These are phyloP conservation scores for Phocides pigmalion DNA, from an alignment of 1,140 invertebrate species.

Conservation along the genomic window DNA sequence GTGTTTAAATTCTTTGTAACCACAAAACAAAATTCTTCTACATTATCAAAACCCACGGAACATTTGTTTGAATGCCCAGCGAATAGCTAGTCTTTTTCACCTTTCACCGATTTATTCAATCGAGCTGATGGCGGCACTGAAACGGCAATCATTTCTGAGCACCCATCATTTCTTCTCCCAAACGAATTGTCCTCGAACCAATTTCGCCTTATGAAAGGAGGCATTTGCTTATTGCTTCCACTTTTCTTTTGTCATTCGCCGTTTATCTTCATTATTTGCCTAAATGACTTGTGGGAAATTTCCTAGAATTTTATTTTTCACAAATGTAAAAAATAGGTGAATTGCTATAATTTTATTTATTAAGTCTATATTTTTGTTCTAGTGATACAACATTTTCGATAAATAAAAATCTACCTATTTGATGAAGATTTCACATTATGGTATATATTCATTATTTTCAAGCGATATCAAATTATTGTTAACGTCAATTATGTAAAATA, in stretches of 20 bases:
- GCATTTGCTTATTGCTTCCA: constrained; percentile 72
- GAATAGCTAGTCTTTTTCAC: constrained; percentile 32
- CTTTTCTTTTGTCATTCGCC: constrained; percentile 66
- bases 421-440: no score
- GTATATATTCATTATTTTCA: no score
- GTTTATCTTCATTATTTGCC: constrained; percentile 61
- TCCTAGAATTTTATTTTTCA: no score
- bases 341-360: no score
- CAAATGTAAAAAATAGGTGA: no score
- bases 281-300: constrained; percentile 40
- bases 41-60: neutral
- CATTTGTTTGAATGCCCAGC: constrained; percentile 6
- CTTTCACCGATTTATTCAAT: constrained; percentile 49
- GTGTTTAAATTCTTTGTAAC: no score
- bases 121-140: constrained; percentile 42
- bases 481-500: no score
- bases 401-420: no score
- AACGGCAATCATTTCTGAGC: constrained; percentile 63
- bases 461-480: no score
- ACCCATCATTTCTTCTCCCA: constrained; percentile 52
- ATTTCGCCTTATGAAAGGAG: constrained; percentile 72
- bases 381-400: no score
- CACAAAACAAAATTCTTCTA: no score
- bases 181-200: constrained; percentile 68
- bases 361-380: no score